phyloP scores from a whole-genome alignment of 2,888 invertebrate genomes.

The Phorcus lineatus region DNA sequence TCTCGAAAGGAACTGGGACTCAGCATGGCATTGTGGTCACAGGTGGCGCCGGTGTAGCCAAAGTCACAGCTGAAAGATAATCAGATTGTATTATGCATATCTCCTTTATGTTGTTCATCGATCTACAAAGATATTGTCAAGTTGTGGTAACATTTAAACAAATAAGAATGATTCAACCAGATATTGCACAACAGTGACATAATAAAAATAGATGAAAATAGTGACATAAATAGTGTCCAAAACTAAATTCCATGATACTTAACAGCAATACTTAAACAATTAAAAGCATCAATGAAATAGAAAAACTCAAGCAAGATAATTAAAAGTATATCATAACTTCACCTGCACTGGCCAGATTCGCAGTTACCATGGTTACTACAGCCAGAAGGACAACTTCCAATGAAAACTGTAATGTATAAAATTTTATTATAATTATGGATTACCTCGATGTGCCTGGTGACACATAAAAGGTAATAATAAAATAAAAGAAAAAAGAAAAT shows the following conservation, averaged over 20 bases:
- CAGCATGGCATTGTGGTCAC: conserved; percentile 60
- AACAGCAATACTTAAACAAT: no score
- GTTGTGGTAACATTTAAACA: no score
- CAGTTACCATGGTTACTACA: conserved; percentile 75
- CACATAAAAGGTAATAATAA: background rate
- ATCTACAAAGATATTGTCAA: background rate
- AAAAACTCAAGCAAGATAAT: no score
- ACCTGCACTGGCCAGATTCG: conserved; percentile 70
- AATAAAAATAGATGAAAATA: no score
- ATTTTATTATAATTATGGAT: background rate
- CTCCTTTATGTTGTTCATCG: background rate
- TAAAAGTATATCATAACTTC: conserved; percentile 32
- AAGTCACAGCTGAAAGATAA: conserved; percentile 72
- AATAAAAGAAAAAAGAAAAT: no score
- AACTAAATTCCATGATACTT: no score
- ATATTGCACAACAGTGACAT: no score
- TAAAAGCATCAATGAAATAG: no score
- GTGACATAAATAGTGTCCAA: no score
- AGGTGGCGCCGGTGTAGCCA: conserved; percentile 71
- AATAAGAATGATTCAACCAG: no score
- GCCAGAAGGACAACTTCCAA: conserved; percentile 73
- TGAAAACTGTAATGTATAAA: conserved; percentile 68
- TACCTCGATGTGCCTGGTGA: background rate
- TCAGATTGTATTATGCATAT: background rate
- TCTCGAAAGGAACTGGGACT: conserved; percentile 55